Percentiles rank a stretch among this genome's conserved stretches.
phyloP scores from a whole-genome alignment of 2,113 vertebrate genomes.

The Dipodomys stephensi region DNA sequence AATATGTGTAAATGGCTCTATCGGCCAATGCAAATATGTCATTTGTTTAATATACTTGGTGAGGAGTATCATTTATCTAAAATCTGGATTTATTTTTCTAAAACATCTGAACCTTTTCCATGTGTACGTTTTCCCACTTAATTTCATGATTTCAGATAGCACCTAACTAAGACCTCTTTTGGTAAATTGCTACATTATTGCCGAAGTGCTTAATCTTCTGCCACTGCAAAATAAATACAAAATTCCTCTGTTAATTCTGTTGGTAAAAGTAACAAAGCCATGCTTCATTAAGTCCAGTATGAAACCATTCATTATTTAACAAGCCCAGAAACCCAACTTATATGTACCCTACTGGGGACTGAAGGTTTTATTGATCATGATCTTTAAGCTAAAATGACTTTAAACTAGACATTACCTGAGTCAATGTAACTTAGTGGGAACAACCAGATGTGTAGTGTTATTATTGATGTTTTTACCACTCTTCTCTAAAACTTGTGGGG shows the following conservation, averaged over 20 bases:
- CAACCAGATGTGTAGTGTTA: background rate
- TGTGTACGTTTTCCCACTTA: slow-evolving; percentile 76
- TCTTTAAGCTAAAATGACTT: background rate
- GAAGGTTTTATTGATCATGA: slow-evolving; percentile 2
- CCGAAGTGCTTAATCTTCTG: slow-evolving; percentile 77
- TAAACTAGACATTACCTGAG: background rate
- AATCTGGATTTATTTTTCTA: slow-evolving; percentile 78
- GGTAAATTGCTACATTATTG: slow-evolving; percentile 76
- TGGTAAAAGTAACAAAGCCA: slow-evolving; percentile 74
- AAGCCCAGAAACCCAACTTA: background rate
- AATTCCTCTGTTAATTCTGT: slow-evolving; percentile 70
- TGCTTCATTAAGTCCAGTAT: slow-evolving; percentile 65
- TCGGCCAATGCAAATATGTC: slow-evolving; percentile 70
- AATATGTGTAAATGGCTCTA: slow-evolving; percentile 14
- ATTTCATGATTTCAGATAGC: slow-evolving; percentile 80
- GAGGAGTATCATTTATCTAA: slow-evolving; percentile 74
- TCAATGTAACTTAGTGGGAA: background rate
- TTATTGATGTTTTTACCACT: background rate
- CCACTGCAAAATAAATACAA: slow-evolving; percentile 75
- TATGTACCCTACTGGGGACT: background rate
- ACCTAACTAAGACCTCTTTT: slow-evolving; percentile 77
- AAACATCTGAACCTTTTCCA: slow-evolving; percentile 71
- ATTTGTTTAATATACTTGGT: slow-evolving; percentile 60
- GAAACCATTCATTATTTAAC: slow-evolving; percentile 61
- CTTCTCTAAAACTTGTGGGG: background rate